Evolutionary conservation across 2,113 vertebrate genomes (phyloP), one percentile per base, ranked within the genome.

Genomic region (Hippopotamus amphibius): DNA sequence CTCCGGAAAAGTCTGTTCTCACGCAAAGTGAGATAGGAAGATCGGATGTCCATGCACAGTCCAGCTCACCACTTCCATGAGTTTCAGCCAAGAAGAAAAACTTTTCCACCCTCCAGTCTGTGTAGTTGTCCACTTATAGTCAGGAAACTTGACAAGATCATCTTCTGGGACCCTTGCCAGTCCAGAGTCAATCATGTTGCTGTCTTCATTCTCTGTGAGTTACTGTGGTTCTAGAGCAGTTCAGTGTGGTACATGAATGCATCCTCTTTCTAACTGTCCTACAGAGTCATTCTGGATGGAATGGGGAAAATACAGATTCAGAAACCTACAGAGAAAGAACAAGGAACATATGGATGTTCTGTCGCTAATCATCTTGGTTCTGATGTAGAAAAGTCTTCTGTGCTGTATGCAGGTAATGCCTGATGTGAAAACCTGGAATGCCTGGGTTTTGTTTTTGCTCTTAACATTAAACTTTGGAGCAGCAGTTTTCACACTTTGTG

Each of bases 291-390:
- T 74, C 97, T 99, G 98, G 99, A 99, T 88, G 97, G 93, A 22
- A 0, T 48, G 43, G 98, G 98, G 89, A 98, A 97, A 77, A 88
- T 99, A 50, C 99, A 98, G 97, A 99, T 99, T 95, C 76, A 46
- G 69, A 98, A 98, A 89, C 99, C 99, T 37, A 88, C 98, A 37
- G 96, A 30, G 17, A 98, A 97, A 80, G 99, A 99, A 0, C 96
- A 98, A 82, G 99, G 99, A 19, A 24, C 93, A 33, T 99, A 99
- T 57, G 98, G 97, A 28, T 99, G 99, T 96, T 97, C 98, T 0
- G 99, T 98, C 48, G 97, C 98, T 46, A 99, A 98, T 82, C 95
- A 92, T 9, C 98, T 98, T 0, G 99, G 99, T 7, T 99, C 99
- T 0, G 99, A 99, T 72, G 97, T 85, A 48, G 99, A 99, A 97